A percentile compares a stretch with the other conserved stretches of the same genome.
phyloP scores from a whole-genome alignment of 1,140 invertebrate genomes.

The Orchestia grillus region DNA sequence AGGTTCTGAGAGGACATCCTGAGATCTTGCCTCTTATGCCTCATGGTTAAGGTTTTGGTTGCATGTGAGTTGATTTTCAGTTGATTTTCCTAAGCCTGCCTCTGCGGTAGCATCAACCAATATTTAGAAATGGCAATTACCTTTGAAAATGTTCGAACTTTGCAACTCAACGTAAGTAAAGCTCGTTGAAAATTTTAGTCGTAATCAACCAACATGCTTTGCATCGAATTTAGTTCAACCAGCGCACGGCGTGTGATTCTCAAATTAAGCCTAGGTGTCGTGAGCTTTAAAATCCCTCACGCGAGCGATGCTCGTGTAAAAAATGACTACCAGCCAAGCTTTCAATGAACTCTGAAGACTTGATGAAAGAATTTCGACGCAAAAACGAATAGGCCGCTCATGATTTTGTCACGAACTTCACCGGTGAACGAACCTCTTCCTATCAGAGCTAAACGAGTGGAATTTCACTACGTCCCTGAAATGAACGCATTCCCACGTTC shows the following conservation, averaged over 20 bases:
- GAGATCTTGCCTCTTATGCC: not conserved
- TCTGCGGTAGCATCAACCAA: too few species aligned
- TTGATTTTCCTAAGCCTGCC: not conserved
- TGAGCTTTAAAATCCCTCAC: conserved; percentile 2
- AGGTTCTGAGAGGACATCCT: not conserved
- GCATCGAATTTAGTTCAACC: not conserved
- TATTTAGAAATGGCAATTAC: not conserved
- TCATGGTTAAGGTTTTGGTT: not conserved
- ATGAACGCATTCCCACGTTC: too few species aligned
- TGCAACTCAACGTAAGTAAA: not conserved
- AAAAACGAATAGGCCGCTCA: not conserved
- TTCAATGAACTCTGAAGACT: not conserved
- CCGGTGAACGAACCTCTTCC: not conserved
- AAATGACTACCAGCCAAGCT: not conserved
- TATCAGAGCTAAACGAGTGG: not conserved
- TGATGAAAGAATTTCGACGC: not conserved
- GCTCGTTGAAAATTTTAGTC: not conserved
- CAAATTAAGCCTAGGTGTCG: conserved; percentile 12
- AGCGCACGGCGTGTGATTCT: not conserved
- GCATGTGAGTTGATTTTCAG: not conserved
- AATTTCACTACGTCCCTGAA: too few species aligned
- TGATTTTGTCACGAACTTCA: not conserved
- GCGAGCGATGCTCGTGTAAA: not conserved
- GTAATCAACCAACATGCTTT: not conserved
- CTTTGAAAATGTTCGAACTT: not conserved